Conservation (phyloP, 2,797 vertebrate species). For the Catostomus latipinnis region DNA sequence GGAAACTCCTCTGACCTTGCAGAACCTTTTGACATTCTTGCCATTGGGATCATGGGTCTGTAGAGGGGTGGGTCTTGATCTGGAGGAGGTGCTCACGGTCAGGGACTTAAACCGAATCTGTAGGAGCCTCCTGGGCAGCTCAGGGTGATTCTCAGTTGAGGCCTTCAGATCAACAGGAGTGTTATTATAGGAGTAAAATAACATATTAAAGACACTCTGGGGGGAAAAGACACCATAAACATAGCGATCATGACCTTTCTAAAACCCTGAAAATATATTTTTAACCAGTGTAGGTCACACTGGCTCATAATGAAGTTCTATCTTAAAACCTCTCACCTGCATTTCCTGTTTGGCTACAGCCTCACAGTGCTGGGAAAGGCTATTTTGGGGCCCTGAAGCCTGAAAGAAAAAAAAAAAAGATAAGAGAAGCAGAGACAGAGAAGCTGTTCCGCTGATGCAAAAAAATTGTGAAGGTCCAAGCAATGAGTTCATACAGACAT, state of each 20-base stretch:
- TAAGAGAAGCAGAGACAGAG: not conserved
- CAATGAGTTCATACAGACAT: not conserved
- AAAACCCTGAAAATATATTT: constrained; percentile 9
- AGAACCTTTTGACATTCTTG: constrained; percentile 93
- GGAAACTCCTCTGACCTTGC: constrained; percentile 82
- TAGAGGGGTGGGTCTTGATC: constrained; percentile 55
- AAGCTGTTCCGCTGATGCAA: not conserved
- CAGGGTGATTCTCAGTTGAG: constrained; percentile 63
- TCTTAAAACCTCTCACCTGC: constrained; percentile 63
- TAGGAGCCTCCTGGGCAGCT: constrained; percentile 82
- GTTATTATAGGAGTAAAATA: not conserved
- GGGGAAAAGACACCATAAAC: not conserved
- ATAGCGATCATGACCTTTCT: not conserved
- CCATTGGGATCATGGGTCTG: constrained; percentile 56
- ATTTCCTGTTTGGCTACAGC: constrained; percentile 64
- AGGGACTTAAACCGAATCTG: constrained; percentile 88
- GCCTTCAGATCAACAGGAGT: constrained; percentile 70
- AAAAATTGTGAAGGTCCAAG: not conserved
- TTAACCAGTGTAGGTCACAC: not conserved
- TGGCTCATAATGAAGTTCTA: not conserved
- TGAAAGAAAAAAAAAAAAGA: constrained; percentile 52
- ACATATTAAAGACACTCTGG: not conserved
- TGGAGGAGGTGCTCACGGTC: constrained; percentile 72
- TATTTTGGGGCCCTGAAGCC: constrained; percentile 61
- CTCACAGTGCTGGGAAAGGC: constrained; percentile 33